Base-by-base conservation (phyloP, 2,113 vertebrate genomes). In the Nibea coibor region DNA sequence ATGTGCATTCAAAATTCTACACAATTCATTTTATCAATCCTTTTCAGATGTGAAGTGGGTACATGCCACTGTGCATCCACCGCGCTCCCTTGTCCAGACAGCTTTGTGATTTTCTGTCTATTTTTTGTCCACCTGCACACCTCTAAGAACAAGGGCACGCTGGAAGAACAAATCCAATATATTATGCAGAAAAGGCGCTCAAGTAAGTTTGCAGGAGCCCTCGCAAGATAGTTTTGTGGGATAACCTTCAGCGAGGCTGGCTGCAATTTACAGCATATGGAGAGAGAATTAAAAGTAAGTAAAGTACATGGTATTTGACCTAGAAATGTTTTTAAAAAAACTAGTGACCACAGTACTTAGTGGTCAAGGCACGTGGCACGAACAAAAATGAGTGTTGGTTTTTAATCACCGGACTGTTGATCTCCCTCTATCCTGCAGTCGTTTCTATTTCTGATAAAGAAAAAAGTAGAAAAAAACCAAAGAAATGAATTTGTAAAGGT, bases 21-120 rank as follows among this genome's bases (percentile, higher is more conserved):
- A 47, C 82, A 57, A 82, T 82, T 86, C 74, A 42, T 76, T 75
- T 72, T 62, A 88, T 82, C 70, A 76, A 22, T 39, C 4, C 24
- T 65, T 68, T 84, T 62, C 48, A 73, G 58, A 78, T 66, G 65
- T 83, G 47, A 70, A 75, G 71, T 42, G 66, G 28, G 72, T 26
- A 62, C 72, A 54, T 43, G 70, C 50, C 2, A 62, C 53, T 59
- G 57, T 54, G 42, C 26, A 35, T 63, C 47, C 48, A n/a, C 24
- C 50, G 19, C 10, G 68, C 66, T 50, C 3, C 19, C 10, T 6
- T n/a, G 72, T 81, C 53, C 20, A 59, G 70, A 75, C 19, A 20
- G 22, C 54, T 70, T 17, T 56, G 45, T 66, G 31, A 72, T 65
- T 72, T 70, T 71, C 22, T 22, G 5, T 26, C 2, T 7, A 3